Conservation (phyloP, 2,113 vertebrate species). For the Dasyornis broadbenti region DNA sequence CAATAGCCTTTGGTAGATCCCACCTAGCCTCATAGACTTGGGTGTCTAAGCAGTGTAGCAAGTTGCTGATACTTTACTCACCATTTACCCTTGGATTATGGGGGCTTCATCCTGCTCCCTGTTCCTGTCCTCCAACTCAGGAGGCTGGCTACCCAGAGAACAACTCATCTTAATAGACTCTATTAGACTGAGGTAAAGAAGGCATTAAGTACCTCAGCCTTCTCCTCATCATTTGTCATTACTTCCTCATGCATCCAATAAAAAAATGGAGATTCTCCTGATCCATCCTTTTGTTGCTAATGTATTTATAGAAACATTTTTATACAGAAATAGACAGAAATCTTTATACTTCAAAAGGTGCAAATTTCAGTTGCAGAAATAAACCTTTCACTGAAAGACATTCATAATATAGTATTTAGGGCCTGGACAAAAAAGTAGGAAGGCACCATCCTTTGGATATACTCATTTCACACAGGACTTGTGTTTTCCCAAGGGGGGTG, state of each 20-base stretch:
- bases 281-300: not conserved
- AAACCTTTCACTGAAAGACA: not conserved
- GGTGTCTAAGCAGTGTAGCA: not conserved
- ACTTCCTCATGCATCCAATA: not conserved
- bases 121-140: not conserved
- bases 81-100: not conserved
- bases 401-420: not conserved
- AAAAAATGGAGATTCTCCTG: not conserved
- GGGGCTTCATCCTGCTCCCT: not conserved
- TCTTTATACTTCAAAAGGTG: not conserved
- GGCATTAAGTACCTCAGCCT: not conserved
- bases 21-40: not conserved
- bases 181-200: not conserved
- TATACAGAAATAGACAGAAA: not conserved
- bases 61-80: not conserved
- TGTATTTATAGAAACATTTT: not conserved
- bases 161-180: not conserved
- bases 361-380: not conserved
- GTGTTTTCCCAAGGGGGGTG: not conserved
- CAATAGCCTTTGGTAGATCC: not conserved
- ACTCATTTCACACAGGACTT: fast-evolving
- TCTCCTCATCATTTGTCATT: not conserved
- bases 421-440: not conserved
- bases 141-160: not conserved
- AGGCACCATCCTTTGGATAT: not conserved